A percentile compares a stretch with the other conserved stretches of the same genome.
Evolutionary conservation across 2,797 vertebrate genomes (phyloP).

Genomic region (Sternarchorhynchus goeldii): DNA sequence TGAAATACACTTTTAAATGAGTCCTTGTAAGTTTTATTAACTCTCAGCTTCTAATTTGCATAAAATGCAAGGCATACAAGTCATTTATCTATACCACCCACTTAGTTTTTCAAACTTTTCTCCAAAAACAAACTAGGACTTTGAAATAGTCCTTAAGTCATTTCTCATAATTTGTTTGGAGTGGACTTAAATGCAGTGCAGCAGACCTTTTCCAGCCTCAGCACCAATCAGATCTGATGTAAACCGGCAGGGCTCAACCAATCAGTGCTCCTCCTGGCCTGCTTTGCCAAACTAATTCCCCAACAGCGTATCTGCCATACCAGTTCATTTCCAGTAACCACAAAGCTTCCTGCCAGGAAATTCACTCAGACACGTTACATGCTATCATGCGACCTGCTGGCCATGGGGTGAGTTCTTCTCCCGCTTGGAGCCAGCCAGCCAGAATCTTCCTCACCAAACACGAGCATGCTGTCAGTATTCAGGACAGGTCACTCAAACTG

Average conservation of each 20-base stretch:
- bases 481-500: background rate
- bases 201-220: slow-evolving; percentile 53
- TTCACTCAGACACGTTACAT: background rate
- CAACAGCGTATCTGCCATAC: slow-evolving; percentile 56
- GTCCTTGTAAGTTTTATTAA: background rate
- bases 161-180: background rate
- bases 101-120: background rate
- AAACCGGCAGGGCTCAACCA: slow-evolving; percentile 48
- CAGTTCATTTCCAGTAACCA: slow-evolving; percentile 41
- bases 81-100: slow-evolving; percentile 1
- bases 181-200: background rate
- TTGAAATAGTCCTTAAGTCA: background rate
- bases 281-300: slow-evolving; percentile 56
- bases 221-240: slow-evolving; percentile 56
- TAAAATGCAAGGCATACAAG: background rate
- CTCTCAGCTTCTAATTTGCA: background rate
- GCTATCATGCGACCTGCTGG: background rate
- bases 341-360: slow-evolving; percentile 16
- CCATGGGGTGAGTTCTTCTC: no score
- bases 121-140: background rate
- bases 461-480: slow-evolving; percentile 15
- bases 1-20: slow-evolving; percentile 1
- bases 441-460: slow-evolving; percentile 16
- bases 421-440: background rate
- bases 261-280: slow-evolving; percentile 58